Conservation (phyloP, 2,797 vertebrate species). For the Dendrocincla tyrannina region DNA sequence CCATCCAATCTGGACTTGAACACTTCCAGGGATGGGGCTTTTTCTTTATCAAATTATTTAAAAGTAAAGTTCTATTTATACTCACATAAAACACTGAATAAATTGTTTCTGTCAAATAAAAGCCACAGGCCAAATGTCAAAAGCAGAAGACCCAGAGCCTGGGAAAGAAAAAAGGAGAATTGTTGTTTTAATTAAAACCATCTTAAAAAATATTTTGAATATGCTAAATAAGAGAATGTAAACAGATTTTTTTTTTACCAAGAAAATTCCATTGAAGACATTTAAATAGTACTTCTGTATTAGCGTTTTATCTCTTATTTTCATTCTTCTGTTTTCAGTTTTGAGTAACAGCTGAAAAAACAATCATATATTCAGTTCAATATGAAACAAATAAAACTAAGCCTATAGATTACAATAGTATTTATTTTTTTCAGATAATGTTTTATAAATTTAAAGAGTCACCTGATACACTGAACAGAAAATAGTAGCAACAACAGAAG, state of each 20-base stretch:
- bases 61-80: not conserved
- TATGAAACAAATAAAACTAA: not conserved
- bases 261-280: slow-evolving; percentile 37
- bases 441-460: not conserved
- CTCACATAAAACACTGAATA: slow-evolving; percentile 23
- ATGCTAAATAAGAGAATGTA: not conserved
- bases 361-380: not conserved
- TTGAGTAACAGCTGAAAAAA: slow-evolving; percentile 38
- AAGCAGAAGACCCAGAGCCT: slow-evolving; percentile 36
- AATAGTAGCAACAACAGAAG: not conserved
- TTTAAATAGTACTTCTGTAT: slow-evolving; percentile 47
- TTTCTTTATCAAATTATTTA: not conserved
- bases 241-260: slow-evolving; percentile 13
- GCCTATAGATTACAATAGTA: not conserved
- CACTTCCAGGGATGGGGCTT: not conserved
- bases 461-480: not conserved
- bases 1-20: not conserved
- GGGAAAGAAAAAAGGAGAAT: not conserved
- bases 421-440: not conserved
- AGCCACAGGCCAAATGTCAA: slow-evolving; percentile 38
- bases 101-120: slow-evolving; percentile 30
- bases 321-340: not conserved
- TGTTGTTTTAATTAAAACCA: not conserved
- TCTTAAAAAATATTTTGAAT: not conserved
- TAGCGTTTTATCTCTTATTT: not conserved